phyloP scores from a whole-genome alignment of 2,797 vertebrate genomes.

The Pipistrellus kuhlii region DNA sequence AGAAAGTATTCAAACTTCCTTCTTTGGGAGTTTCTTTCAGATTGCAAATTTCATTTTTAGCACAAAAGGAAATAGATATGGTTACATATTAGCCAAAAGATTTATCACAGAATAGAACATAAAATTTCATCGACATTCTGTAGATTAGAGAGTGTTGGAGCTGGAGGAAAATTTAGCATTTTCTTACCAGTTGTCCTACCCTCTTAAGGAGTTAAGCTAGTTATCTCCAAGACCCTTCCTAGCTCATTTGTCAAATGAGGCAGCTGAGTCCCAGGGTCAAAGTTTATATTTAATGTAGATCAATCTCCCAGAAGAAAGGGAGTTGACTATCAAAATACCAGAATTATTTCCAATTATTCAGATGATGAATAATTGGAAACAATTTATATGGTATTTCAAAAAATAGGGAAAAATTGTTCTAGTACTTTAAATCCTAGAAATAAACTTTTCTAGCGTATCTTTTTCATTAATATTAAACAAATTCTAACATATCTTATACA shows the following conservation, averaged over 20 bases:
- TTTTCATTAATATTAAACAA: conserved; percentile 50
- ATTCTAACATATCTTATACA: not conserved
- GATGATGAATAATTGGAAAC: conserved; percentile 31
- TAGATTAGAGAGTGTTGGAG: conserved; percentile 56
- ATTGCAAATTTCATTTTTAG: conserved; percentile 52
- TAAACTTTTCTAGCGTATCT: not conserved
- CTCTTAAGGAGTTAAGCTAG: conserved; percentile 52
- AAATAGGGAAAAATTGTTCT: conserved; percentile 1
- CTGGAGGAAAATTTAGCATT: conserved; percentile 14
- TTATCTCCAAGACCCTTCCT: conserved; percentile 55
- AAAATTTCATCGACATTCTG: conserved; percentile 47
- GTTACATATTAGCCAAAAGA: conserved; percentile 67
- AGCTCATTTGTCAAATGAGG: conserved; percentile 65
- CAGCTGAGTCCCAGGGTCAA: conserved; percentile 58
- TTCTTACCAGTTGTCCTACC: conserved; percentile 57
- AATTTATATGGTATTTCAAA: conserved; percentile 59
- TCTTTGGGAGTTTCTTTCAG: conserved; percentile 42
- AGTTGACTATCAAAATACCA: conserved; percentile 58
- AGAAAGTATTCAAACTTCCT: conserved; percentile 36
- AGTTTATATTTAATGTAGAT: conserved; percentile 63
- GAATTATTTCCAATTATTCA: not conserved
- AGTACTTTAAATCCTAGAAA: not conserved
- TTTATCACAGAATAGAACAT: conserved; percentile 20
- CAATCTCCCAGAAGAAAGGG: conserved; percentile 52
- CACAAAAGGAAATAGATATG: conserved; percentile 41